These are phyloP conservation scores for Drosophila cyrtoloma DNA, from an alignment of 2,888 invertebrate species.

Conservation along the genomic window DNA sequence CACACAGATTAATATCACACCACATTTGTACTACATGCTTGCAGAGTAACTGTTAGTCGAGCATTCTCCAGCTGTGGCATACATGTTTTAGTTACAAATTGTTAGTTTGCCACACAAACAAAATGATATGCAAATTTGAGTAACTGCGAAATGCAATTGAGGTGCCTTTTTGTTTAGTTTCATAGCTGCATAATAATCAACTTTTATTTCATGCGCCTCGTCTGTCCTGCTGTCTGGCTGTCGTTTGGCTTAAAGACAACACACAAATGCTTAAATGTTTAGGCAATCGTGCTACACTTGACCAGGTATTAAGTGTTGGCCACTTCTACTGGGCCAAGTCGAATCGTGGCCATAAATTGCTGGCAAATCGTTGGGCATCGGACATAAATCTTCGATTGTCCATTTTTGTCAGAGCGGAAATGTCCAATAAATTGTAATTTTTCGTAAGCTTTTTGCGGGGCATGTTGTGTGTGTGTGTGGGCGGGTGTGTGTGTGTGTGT, in stretches of 20 bases:
- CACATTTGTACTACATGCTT: no score
- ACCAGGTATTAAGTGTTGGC: slow-evolving; percentile 64
- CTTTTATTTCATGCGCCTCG: slow-evolving; percentile 35
- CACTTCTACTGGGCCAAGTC: slow-evolving; percentile 11
- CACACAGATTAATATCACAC: not conserved
- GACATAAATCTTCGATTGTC: slow-evolving; percentile 78
- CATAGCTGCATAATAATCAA: slow-evolving; percentile 66
- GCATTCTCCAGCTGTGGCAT: not conserved
- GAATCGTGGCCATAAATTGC: slow-evolving; percentile 62
- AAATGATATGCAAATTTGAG: slow-evolving; percentile 78
- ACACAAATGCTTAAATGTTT: slow-evolving; percentile 17
- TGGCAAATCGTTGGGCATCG: slow-evolving; percentile 60
- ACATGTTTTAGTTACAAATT: slow-evolving; percentile 1
- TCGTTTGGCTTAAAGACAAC: slow-evolving; percentile 7
- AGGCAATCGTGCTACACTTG: slow-evolving; percentile 39
- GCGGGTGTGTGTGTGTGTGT: not conserved
- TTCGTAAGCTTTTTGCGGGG: slow-evolving; percentile 69
- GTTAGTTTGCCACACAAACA: slow-evolving; percentile 32
- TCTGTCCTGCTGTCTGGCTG: not conserved
- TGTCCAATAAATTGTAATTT: slow-evolving; percentile 84
- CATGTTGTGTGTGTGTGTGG: not conserved
- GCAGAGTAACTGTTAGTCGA: not conserved
- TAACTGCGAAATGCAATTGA: slow-evolving; percentile 81
- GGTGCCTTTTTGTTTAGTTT: slow-evolving; percentile 61
- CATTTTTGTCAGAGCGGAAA: slow-evolving; percentile 76